Percentiles rank a stretch among this genome's conserved stretches.
phyloP scores from a whole-genome alignment of 2,113 vertebrate species.

The Butastur rufipennis region DNA sequence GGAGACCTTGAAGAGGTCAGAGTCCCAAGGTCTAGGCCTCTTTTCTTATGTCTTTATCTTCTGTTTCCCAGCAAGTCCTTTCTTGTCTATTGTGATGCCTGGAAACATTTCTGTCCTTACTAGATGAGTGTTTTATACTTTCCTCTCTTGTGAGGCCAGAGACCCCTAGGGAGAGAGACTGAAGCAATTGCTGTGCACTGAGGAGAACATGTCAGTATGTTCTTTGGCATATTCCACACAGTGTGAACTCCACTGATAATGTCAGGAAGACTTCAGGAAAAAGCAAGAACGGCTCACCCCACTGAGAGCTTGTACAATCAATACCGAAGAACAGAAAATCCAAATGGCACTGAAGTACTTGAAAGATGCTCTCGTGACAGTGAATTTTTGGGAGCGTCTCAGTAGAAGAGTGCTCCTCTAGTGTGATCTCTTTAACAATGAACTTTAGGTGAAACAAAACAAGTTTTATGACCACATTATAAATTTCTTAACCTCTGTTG shows the following conservation, averaged over 20 bases:
- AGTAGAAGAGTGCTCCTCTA: fast-evolving
- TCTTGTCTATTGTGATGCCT: background rate
- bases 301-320: background rate
- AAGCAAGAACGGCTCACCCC: background rate
- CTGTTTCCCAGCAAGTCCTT: background rate
- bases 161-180: background rate
- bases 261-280: background rate
- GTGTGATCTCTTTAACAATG: background rate
- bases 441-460: background rate
- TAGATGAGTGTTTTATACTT: background rate
- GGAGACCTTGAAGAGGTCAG: background rate
- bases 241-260: fast-evolving
- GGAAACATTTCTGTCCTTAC: background rate
- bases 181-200: background rate
- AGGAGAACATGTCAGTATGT: background rate
- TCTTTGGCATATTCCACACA: background rate
- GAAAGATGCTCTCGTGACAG: background rate
- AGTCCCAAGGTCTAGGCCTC: background rate
- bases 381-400: background rate
- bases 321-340: background rate
- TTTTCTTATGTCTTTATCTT: background rate
- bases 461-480: background rate
- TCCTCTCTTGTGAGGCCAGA: background rate
- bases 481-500: background rate
- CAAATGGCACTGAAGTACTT: background rate